Evolutionary conservation across 1,140 invertebrate species (phyloP), one percentile per base, ranked within the genome.

Genomic region (Drosophila littoralis): DNA sequence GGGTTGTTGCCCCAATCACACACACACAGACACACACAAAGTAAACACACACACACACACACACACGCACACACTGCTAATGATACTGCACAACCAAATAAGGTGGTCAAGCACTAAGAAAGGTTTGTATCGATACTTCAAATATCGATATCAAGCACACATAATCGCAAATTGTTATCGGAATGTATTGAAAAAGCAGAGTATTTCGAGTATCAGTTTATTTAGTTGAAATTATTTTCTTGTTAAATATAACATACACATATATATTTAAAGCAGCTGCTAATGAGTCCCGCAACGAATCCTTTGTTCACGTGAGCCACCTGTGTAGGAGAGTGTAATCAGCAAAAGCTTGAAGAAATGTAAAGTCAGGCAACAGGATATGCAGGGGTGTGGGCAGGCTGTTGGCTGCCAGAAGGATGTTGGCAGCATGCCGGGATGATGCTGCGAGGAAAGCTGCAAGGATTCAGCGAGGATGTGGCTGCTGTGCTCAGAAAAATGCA

Each of bases 1-100:
- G 81, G 81, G 81, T 84, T 84, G 77, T 84, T 84, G 81, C 81
- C 81, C 77, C 76, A 66, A 63, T 72, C 71, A 40, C 33, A 61
- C 36, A 28, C 28, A 40, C 48, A 32, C 13, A 52, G 28, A 10
- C 12, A 17, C 17, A 17, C 17, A 17, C 17, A 22, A 1, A 22
- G 17, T 3, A 22, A 1, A 10, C 43, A 17, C 38, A n/a, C 33
- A 67, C 32, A 33, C 55, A 50, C 33, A 46, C n/a, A 52, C 36
- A 36, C 32, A 33, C 55, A 50, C 33, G 38, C n/a, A 52, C 36
- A 32, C 38, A n/a, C 10, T 28, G 38, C 46, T 45, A 60, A 45
- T 54, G 64, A 52, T 50, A 73, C 64, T 73, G 35, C 13, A 17
- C 70, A 33, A 59, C 70, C 38, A 58, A 51, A 36, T 12, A 32